Evolutionary conservation across 2,797 vertebrate genomes (phyloP), one percentile per base, ranked within the genome.

Genomic region (Sebastes hopkinsi): DNA sequence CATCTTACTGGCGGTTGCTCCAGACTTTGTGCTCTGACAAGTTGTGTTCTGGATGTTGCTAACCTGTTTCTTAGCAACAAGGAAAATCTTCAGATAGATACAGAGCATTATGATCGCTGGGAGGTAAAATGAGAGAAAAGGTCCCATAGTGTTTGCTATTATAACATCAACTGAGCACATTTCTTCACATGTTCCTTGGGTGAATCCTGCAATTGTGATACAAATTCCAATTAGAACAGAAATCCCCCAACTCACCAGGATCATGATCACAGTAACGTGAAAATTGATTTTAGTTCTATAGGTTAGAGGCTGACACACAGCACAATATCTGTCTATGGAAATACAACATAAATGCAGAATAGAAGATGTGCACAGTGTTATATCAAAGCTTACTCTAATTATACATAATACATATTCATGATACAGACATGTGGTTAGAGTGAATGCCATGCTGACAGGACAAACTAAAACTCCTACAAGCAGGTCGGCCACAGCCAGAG

Each of bases 281-380:
- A 2, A 12, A 42, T 66, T 87, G 5, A 97, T 96, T 83, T 92
- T 96, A 38, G 69, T 78, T 89, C 82, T 94, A 66, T 98, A 98
- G 14, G 89, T 94, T n/a, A 98, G 25, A 4, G 97, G 97, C 27
- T 97, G 89, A 71, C 96, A 97, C 16, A 98, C 94, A 2, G 95
- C 91, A 0, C 91, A 95, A 86, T 96, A 97, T n/a, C 78, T 29
- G 54, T 96, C 96, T 10, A 96, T 22, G 0, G 95, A 94, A 74
- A 95, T 94, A 0, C 89, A 96, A 10, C 91, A 94, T 8, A 96
- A 89, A 30, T 95, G 93, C 55, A 96, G 94, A 80, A 97, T 94
- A 8, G 95, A 96, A 7, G 84, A 76, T 25, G 95, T 95, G 69
- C 94, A 92, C 20, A 97, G 88, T 58, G 92, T 92, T 50, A 96